These are phyloP conservation scores for Bombus confusus DNA, from an alignment of 1,140 invertebrate genomes.

Conservation along the genomic window DNA sequence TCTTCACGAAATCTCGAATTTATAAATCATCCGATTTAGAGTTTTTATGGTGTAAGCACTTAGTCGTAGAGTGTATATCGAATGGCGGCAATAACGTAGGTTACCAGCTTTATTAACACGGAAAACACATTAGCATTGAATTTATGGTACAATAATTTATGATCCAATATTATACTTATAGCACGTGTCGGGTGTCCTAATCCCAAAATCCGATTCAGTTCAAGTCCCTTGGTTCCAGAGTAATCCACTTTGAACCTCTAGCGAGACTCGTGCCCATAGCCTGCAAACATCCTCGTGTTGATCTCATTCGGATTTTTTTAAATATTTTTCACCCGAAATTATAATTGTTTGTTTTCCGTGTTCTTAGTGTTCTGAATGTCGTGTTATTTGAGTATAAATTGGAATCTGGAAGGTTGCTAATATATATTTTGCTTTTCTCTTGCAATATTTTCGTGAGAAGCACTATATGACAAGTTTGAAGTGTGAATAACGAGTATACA, in stretches of 20 bases:
- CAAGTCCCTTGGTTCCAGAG: not conserved
- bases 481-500: no score
- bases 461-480: no score
- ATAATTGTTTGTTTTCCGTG: not conserved
- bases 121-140: not conserved
- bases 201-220: not conserved
- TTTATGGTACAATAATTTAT: slow-evolving; percentile 1
- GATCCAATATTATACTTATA: not conserved
- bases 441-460: no score
- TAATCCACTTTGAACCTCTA: not conserved
- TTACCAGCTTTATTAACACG: not conserved
- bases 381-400: no score
- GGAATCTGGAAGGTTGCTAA: no score
- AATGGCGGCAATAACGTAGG: not conserved
- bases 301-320: not conserved
- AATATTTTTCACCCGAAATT: not conserved
- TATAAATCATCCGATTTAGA: not conserved
- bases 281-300: not conserved
- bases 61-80: not conserved
- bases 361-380: not conserved
- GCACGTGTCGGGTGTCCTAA: not conserved
- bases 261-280: not conserved
- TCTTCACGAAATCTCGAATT: not conserved
- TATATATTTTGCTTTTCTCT: no score
- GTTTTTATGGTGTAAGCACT: not conserved